phyloP scores from a whole-genome alignment of 2,888 invertebrate species.

The Mantis religiosa region DNA sequence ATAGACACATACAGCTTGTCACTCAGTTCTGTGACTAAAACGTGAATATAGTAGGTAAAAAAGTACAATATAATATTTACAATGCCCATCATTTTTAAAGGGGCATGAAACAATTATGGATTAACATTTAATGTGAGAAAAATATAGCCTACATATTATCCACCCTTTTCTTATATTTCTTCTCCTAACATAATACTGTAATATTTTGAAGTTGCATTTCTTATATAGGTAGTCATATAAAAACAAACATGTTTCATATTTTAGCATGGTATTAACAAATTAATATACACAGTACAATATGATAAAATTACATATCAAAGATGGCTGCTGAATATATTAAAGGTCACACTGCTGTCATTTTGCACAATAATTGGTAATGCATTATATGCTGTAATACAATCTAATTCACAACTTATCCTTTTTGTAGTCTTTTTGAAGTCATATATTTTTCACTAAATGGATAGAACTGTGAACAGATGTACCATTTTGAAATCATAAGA shows the following conservation, averaged over 20 bases:
- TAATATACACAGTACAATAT: neutral
- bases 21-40: neutral
- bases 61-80: constrained; percentile 4
- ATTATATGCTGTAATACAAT: too few relatives aligned
- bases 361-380: neutral
- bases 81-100: neutral
- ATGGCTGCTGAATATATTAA: neutral
- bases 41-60: constrained; percentile 1
- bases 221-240: neutral
- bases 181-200: constrained; percentile 5
- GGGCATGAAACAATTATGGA: constrained; percentile 4
- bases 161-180: neutral
- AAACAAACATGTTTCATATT: neutral
- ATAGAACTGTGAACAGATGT: too few relatives aligned
- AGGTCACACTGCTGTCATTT: neutral
- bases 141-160: constrained; percentile 9
- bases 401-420: too few relatives aligned
- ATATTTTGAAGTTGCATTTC: constrained; percentile 18
- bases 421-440: too few relatives aligned
- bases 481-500: too few relatives aligned
- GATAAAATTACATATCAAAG: neutral
- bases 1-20: neutral
- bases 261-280: neutral
- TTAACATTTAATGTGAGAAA: constrained; percentile 14
- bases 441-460: too few relatives aligned